These are phyloP conservation scores for Diabrotica undecimpunctata DNA, from an alignment of 1,140 invertebrate species.

Conservation along the genomic window DNA sequence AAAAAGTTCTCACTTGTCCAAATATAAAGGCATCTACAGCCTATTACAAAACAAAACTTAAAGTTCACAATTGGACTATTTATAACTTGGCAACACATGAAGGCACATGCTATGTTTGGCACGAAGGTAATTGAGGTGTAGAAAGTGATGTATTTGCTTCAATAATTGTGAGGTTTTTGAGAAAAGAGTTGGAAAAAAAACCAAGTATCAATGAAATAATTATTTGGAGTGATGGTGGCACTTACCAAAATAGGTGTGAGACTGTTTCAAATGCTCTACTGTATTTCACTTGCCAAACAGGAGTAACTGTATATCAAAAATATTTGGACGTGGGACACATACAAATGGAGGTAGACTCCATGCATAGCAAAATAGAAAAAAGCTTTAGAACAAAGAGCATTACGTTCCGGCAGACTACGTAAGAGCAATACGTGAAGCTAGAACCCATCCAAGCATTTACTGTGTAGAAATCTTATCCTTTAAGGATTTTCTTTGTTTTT, in stretches of 20 bases:
- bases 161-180: slow-evolving; percentile 3
- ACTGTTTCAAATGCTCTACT: slow-evolving; percentile 9
- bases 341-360: slow-evolving; percentile 14
- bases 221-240: slow-evolving; percentile 15
- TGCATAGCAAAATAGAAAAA: slow-evolving; percentile 14
- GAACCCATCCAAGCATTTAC: neutral
- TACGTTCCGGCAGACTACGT: neutral
- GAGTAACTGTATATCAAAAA: slow-evolving; percentile 11
- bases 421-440: neutral
- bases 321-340: slow-evolving; percentile 14
- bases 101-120: slow-evolving; percentile 37
- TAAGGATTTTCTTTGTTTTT: neutral
- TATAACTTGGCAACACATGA: slow-evolving; percentile 30
- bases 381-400: neutral
- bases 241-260: slow-evolving; percentile 15
- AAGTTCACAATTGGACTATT: slow-evolving; percentile 36
- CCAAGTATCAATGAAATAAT: slow-evolving; percentile 1
- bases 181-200: neutral
- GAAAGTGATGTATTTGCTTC: slow-evolving; percentile 12
- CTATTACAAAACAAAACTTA: slow-evolving; percentile 37
- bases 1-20: slow-evolving; percentile 4
- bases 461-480: neutral
- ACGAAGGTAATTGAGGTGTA: slow-evolving; percentile 26
- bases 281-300: neutral
- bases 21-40: slow-evolving; percentile 4